These are phyloP conservation scores for Antennarius maculatus DNA, from an alignment of 2,797 vertebrate genomes.

Conservation along the genomic window DNA sequence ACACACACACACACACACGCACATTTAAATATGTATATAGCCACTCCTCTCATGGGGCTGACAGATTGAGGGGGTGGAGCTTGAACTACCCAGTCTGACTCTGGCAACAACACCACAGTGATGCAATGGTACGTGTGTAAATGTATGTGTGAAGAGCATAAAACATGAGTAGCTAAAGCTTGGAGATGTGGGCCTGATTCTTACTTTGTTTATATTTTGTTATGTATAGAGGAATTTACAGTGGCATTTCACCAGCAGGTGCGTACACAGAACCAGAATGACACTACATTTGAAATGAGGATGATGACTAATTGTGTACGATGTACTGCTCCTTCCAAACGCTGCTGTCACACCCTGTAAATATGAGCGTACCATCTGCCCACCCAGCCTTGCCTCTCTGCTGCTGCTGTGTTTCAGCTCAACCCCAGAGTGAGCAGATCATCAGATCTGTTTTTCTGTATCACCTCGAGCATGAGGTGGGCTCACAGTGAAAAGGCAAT, in stretches of 20 bases:
- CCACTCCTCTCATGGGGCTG: conserved; percentile 26
- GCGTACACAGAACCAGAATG: background rate
- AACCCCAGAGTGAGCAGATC: conserved; percentile 45
- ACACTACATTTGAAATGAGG: conserved; percentile 51
- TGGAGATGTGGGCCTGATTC: conserved; percentile 40
- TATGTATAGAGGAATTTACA: conserved; percentile 37
- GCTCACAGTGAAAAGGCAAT: background rate
- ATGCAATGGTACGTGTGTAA: conserved; percentile 49
- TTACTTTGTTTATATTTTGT: conserved; percentile 27
- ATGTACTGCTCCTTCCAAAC: conserved; percentile 60
- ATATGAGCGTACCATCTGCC: conserved; percentile 68
- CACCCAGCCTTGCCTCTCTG: conserved; percentile 50
- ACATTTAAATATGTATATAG: conserved; percentile 18
- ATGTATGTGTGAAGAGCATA: background rate
- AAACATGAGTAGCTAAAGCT: conserved; percentile 26
- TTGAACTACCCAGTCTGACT: conserved; percentile 55
- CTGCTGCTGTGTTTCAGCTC: conserved; percentile 23
- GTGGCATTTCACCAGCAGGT: conserved; percentile 6
- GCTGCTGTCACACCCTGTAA: conserved; percentile 72
- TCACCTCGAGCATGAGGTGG: background rate
- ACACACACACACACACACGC: background rate
- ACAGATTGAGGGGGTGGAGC: conserved; percentile 72
- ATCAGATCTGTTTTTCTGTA: conserved; percentile 28
- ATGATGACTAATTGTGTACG: conserved; percentile 61
- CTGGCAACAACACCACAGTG: conserved; percentile 57